Conservation (phyloP, 2,888 invertebrate genomes). For the Rhabditophanes sp. region DNA sequence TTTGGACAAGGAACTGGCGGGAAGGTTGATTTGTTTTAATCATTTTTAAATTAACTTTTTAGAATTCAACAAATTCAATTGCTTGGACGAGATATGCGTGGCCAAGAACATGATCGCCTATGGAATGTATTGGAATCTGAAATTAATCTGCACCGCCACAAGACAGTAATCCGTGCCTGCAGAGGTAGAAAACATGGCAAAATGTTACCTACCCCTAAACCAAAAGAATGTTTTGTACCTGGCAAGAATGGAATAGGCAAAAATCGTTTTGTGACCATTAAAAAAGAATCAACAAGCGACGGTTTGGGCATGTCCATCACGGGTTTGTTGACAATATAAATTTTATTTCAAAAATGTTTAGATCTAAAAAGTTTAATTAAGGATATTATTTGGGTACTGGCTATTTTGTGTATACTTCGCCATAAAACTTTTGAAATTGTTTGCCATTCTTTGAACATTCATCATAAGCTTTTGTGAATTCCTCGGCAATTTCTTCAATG, state of each 20-base stretch:
- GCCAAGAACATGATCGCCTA: constrained; percentile 62
- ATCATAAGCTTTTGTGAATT: too few relatives aligned
- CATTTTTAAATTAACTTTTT: constrained; percentile 7
- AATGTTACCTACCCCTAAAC: too few relatives aligned
- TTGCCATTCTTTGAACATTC: too few relatives aligned
- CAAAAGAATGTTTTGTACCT: too few relatives aligned
- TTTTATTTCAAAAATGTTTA: too few relatives aligned
- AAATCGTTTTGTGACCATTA: constrained; percentile 53
- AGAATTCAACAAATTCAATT: constrained; percentile 71
- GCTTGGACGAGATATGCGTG: constrained; percentile 62
- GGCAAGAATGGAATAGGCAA: constrained; percentile 48
- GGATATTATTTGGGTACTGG: too few relatives aligned
- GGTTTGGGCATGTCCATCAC: constrained; percentile 71
- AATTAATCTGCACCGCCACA: constrained; percentile 60
- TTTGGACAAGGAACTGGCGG: constrained; percentile 55
- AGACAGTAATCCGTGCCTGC: constrained; percentile 51
- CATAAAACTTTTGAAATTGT: too few relatives aligned
- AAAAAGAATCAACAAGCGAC: constrained; percentile 60
- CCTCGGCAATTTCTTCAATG: too few relatives aligned
- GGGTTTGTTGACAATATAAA: constrained; percentile 35
- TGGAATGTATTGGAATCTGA: constrained; percentile 70
- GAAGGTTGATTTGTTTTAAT: constrained; percentile 9
- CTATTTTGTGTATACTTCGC: too few relatives aligned
- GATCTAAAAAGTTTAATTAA: too few relatives aligned
- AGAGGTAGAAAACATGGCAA: too few relatives aligned